phyloP scores from a whole-genome alignment of 2,888 invertebrate genomes.

The Drosophila incognita region DNA sequence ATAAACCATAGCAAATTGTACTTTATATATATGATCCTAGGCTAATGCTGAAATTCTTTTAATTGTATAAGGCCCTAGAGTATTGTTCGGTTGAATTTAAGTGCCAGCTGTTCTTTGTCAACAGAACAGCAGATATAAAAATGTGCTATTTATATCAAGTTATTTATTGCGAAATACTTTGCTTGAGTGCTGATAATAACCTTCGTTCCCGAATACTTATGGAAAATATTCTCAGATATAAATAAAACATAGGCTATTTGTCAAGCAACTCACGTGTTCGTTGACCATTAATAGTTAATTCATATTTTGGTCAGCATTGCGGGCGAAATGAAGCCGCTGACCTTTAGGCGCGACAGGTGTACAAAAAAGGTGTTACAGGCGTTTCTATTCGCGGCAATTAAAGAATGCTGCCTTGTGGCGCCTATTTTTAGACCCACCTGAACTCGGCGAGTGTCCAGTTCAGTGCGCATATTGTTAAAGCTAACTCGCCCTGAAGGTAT shows the following conservation, averaged over 20 bases:
- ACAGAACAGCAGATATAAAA: not conserved
- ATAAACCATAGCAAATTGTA: not conserved
- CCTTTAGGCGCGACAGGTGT: constrained; percentile 54
- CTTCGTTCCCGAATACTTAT: not conserved
- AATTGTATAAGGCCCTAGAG: no score
- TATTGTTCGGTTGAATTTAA: not conserved
- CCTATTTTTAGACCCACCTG: constrained; percentile 34
- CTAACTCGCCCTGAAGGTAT: constrained; percentile 62
- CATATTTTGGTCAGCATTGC: constrained; percentile 51
- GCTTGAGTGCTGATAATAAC: not conserved
- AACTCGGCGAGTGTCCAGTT: constrained; percentile 61
- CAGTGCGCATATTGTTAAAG: constrained; percentile 78
- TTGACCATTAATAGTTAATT: constrained; percentile 44
- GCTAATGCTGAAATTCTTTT: not conserved
- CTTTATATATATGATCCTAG: not conserved
- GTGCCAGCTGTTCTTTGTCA: not conserved
- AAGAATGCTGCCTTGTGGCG: not conserved
- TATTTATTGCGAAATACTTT: constrained; percentile 1
- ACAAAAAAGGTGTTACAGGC: constrained; percentile 30
- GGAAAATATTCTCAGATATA: not conserved
- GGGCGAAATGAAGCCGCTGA: constrained; percentile 55
- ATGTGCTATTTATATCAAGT: not conserved
- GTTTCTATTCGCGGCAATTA: constrained; percentile 36
- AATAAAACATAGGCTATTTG: not conserved
- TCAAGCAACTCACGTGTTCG: constrained; percentile 35